Evolutionary conservation across 1,140 invertebrate genomes (phyloP).

Genomic region (Mizuhopecten yessoensis): DNA sequence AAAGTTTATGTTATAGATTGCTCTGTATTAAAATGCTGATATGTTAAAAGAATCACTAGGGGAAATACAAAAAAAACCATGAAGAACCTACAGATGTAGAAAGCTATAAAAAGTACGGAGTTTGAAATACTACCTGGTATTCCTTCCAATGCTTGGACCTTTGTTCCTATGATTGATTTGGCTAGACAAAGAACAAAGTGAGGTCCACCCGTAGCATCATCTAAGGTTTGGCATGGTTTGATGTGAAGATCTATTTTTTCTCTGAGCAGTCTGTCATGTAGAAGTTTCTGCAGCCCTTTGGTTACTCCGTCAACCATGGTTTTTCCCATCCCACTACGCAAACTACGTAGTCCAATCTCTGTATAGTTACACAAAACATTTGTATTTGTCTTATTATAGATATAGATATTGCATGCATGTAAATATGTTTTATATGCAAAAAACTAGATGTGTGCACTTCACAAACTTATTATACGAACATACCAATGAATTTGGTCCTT

Average conservation of each 20-base stretch:
- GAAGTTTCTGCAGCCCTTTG: neutral
- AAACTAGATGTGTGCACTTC: no score
- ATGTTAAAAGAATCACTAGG: no score
- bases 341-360: neutral
- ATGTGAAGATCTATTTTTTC: neutral
- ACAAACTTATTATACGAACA: no score
- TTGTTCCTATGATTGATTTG: neutral
- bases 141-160: neutral
- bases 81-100: no score
- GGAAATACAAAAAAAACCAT: no score
- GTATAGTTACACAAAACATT: neutral
- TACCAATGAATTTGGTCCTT: no score
- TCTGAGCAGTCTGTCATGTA: neutral
- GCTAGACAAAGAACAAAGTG: conserved; percentile 10
- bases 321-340: neutral
- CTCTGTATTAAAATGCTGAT: no score
- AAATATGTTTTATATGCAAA: no score
- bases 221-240: neutral
- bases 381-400: no score
- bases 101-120: no score
- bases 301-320: neutral
- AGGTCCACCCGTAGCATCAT: neutral
- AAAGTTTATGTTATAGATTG: no score
- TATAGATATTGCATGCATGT: no score
- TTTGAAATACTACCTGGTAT: neutral